Evolutionary conservation across 2,888 invertebrate species (phyloP).

Genomic region (Theodoxus fluviatilis): DNA sequence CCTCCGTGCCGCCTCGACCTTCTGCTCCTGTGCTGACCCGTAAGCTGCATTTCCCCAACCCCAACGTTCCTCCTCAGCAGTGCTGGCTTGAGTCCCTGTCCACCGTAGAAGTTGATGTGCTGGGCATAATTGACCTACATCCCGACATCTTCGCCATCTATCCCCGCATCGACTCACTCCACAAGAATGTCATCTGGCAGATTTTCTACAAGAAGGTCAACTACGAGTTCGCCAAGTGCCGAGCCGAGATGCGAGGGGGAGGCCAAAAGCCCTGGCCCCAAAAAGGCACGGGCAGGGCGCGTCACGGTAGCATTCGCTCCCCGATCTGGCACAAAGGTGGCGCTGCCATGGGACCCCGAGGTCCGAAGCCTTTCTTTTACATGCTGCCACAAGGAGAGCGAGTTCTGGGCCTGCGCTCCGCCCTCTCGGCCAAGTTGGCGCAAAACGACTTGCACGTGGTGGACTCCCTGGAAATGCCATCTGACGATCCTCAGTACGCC

Average conservation of each 20-base stretch:
- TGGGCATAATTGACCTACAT: slow-evolving; percentile 88
- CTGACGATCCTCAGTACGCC: slow-evolving; percentile 70
- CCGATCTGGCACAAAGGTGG: slow-evolving; percentile 83
- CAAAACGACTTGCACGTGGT: too few relatives aligned
- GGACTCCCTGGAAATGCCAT: not conserved
- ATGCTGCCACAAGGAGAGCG: slow-evolving; percentile 86
- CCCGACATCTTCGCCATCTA: slow-evolving; percentile 83
- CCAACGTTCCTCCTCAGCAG: too few relatives aligned
- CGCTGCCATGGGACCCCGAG: slow-evolving; percentile 86
- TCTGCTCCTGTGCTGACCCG: too few relatives aligned
- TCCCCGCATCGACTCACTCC: slow-evolving; percentile 84
- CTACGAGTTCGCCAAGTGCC: slow-evolving; percentile 79
- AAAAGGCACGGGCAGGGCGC: slow-evolving; percentile 87
- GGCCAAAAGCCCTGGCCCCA: slow-evolving; percentile 97
- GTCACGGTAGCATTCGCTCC: slow-evolving; percentile 91
- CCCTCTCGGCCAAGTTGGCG: slow-evolving; percentile 88
- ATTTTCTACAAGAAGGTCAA: slow-evolving; percentile 80
- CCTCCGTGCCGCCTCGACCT: too few relatives aligned
- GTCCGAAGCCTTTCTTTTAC: slow-evolving; percentile 88
- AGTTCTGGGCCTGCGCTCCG: slow-evolving; percentile 81
- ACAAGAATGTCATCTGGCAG: slow-evolving; percentile 88
- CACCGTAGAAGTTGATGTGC: slow-evolving; percentile 55
- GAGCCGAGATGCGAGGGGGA: slow-evolving; percentile 87
- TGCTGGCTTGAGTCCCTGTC: slow-evolving; percentile 65
- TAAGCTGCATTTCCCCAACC: too few relatives aligned